Base-by-base conservation (phyloP, 2,797 vertebrate species). In the Anguilla obscura region DNA sequence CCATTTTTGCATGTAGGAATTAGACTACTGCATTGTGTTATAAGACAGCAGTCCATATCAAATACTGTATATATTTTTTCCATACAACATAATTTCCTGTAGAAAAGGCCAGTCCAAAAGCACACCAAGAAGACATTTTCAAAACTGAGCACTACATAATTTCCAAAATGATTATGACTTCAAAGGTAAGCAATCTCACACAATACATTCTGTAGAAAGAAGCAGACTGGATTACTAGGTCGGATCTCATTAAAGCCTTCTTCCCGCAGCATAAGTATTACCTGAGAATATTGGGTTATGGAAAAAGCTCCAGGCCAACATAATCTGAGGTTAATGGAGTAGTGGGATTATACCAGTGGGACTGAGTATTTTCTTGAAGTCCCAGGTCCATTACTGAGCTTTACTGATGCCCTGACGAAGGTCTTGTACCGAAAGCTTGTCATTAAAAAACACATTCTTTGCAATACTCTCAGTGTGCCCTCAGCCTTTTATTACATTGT, bases 261-360 rank as follows among this genome's bases (percentile, higher is more conserved):
- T 69, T 69, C 63, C n/a, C 63, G 9, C 63, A 69, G 63, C n/a
- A 69, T 69, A 5, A 63, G 18, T 18, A 21, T n/a, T 18, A n/a
- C 60, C 60, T 63, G 63, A 69, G 63, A 69, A 69, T 27, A 69
- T n/a, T 69, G 63, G 63, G 24, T 69, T n/a, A 69, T 69, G n/a
- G 63, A 69, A 69, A 69, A 69, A 69, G 24, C 24, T 69, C 27
- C 63, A 69, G 63, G 63, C 27, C 24, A 69, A 69, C 24, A 69
- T 27, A n/a, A 27, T 14, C 63, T 69, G 63, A n/a, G 63, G n/a
- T n/a, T 69, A n/a, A n/a, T 69, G 63, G 63, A 69, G 24, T 24
- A n/a, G 63, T 27, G 63, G 63, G 24, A 27, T 69, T n/a, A 69
- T n/a, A n/a, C 63, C n/a, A 27, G n/a, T 69, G 24, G 63, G 63